Conservation (phyloP, 1,140 invertebrate genomes). For the Panonychus citri region DNA sequence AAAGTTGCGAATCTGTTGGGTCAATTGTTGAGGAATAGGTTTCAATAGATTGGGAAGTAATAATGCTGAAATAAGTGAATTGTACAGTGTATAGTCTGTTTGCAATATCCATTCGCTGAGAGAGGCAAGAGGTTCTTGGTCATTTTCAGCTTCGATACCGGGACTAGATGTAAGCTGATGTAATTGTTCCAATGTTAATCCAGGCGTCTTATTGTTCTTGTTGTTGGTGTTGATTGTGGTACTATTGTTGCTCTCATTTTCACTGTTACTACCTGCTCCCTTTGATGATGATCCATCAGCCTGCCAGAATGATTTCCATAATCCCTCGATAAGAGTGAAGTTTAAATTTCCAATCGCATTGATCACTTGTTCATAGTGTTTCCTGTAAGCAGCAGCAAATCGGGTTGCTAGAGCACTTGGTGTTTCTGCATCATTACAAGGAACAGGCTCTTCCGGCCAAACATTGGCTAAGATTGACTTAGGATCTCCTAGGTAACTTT, state of each 20-base stretch:
- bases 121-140: not conserved
- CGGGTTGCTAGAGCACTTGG: slow-evolving; percentile 20
- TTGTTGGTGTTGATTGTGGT: not conserved
- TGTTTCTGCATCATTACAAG: not conserved
- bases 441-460: slow-evolving; percentile 5
- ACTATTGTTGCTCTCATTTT: not conserved
- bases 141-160: not conserved
- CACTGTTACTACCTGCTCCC: not conserved
- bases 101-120: slow-evolving; percentile 10
- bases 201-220: not conserved
- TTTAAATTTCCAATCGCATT: slow-evolving; percentile 74
- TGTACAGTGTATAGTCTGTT: slow-evolving; percentile 32
- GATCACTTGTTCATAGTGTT: slow-evolving; percentile 52
- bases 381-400: slow-evolving; percentile 55
- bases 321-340: slow-evolving; percentile 59
- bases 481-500: slow-evolving; percentile 9
- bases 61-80: slow-evolving; percentile 66
- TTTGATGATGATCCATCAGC: not conserved
- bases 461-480: slow-evolving; percentile 4
- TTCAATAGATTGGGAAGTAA: slow-evolving; percentile 83
- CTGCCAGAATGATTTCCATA: slow-evolving; percentile 82
- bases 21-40: slow-evolving; percentile 71
- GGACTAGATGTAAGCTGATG: not conserved
- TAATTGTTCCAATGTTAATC: not conserved
- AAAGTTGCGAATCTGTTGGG: slow-evolving; percentile 79